Evolutionary conservation across 1,140 invertebrate species (phyloP), one percentile per base, ranked within the genome.

Genomic region (Camponotus pennsylvanicus): DNA sequence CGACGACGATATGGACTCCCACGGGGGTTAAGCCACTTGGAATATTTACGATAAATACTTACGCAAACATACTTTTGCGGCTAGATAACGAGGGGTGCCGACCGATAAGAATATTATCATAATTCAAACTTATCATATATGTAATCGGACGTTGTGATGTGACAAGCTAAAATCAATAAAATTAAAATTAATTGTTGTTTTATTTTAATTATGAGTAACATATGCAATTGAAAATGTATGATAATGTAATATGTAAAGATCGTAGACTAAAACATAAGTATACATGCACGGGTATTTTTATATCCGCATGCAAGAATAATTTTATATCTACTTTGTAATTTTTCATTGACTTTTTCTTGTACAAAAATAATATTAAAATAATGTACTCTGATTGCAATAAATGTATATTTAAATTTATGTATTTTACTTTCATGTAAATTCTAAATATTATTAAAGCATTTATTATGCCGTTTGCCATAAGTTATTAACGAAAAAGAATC

Each of bases 101-200:
- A 71, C 88, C 90, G 94, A 94, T 94, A 94, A 94, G 89, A 92
- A 93, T 92, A 93, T 94, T 94, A 94, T n/a, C n/a, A n/a, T n/a
- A n/a, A n/a, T 94, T 94, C 92, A 94, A 94, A 94, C 93, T 93
- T 92, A 21, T 78, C 83, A n/a, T 40, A 40, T 83, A 83, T 91
- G 91, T 92, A 91, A 93, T 92, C 89, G 86, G 69, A 64, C 66
- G 27, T 69, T 83, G 67, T 32, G 69, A 86, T 77, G 49, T 18
- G 75, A 40, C 66, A 64, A 66, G n/a, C 15, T 11, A 52, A 55
- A 79, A 13, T 40, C 34, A 52, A 15, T n/a, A 27, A 82, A 57
- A 13, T 21, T 40, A 57, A 64, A 27, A 57, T 13, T 67, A 64
- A 64, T 9, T n/a, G 8, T 71, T 21, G 18, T 37, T 11, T 73